A percentile compares a stretch with the other conserved stretches of the same genome.
Conservation (phyloP, 2,888 invertebrate genomes). For the Aporophyla nigra region DNA sequence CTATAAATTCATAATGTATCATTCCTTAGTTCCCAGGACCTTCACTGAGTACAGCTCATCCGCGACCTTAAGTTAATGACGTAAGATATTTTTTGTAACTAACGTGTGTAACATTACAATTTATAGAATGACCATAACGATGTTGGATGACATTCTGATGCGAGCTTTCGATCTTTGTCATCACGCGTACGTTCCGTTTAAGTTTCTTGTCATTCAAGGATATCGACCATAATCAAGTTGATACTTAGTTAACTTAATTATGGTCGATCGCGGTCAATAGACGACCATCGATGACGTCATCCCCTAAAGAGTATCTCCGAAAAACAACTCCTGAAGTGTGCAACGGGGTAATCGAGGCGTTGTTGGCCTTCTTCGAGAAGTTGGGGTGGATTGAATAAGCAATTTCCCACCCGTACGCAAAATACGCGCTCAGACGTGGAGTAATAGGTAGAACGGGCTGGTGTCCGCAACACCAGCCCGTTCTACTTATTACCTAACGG, state of each 20-base stretch:
- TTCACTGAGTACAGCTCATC: constrained; percentile 59
- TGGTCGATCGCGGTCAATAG: too few species aligned
- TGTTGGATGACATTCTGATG: constrained; percentile 38
- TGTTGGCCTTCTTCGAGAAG: too few species aligned
- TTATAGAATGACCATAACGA: constrained; percentile 53
- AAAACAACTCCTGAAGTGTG: neutral
- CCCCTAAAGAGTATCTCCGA: too few species aligned
- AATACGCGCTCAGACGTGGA: too few species aligned
- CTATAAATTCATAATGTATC: constrained; percentile 22
- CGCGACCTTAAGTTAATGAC: constrained; percentile 61
- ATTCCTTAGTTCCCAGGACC: constrained; percentile 62
- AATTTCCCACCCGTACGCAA: too few species aligned
- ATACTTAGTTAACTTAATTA: neutral
- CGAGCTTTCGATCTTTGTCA: constrained; percentile 32
- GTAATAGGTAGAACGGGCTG: too few species aligned
- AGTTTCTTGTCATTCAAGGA: neutral
- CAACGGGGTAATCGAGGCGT: neutral
- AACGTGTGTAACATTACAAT: constrained; percentile 44
- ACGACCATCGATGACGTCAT: neutral
- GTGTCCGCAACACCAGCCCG: too few species aligned
- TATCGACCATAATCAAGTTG: too few species aligned
- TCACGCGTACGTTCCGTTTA: constrained; percentile 13
- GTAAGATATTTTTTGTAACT: constrained; percentile 59
- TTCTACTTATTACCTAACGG: too few species aligned
- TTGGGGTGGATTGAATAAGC: too few species aligned